Conservation (phyloP, 2,113 vertebrate species). For the Misgurnus anguillicaudatus region DNA sequence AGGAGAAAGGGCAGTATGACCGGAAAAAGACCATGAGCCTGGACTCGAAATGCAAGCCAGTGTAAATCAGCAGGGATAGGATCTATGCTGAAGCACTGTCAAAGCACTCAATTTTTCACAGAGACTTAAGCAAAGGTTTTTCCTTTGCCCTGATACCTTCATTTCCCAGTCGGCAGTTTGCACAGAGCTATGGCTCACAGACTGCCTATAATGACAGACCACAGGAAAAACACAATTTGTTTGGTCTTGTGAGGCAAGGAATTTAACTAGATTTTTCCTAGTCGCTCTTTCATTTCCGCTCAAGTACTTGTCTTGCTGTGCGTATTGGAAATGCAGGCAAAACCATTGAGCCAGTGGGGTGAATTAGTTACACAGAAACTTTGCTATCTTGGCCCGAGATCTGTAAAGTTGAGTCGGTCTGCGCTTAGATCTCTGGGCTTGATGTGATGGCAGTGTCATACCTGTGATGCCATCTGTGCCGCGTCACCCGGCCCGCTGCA, state of each 20-base stretch:
- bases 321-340: constrained; percentile 30
- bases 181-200: constrained; percentile 1
- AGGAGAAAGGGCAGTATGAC: too few relatives aligned
- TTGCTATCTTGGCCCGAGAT: constrained; percentile 45
- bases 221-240: constrained; percentile 31
- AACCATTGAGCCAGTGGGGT: constrained; percentile 12
- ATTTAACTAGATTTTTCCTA: constrained; percentile 47
- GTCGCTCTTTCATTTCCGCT: constrained; percentile 33
- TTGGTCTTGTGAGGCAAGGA: constrained; percentile 39
- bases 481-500: constrained; percentile 60
- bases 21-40: too few relatives aligned
- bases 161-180: constrained; percentile 13
- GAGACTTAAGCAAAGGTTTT: neutral
- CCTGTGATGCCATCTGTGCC: constrained; percentile 77
- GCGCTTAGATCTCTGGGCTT: constrained; percentile 70
- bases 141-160: neutral
- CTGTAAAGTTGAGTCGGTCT: constrained; percentile 46
- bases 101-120: neutral
- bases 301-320: constrained; percentile 34
- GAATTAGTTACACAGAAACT: constrained; percentile 45
- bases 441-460: constrained; percentile 73
- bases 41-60: too few relatives aligned
- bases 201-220: constrained; percentile 26
- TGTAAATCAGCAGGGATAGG: too few relatives aligned
- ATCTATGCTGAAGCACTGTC: neutral